Evolutionary conservation across 2,113 vertebrate genomes (phyloP).

Genomic region (Chitala chitala): DNA sequence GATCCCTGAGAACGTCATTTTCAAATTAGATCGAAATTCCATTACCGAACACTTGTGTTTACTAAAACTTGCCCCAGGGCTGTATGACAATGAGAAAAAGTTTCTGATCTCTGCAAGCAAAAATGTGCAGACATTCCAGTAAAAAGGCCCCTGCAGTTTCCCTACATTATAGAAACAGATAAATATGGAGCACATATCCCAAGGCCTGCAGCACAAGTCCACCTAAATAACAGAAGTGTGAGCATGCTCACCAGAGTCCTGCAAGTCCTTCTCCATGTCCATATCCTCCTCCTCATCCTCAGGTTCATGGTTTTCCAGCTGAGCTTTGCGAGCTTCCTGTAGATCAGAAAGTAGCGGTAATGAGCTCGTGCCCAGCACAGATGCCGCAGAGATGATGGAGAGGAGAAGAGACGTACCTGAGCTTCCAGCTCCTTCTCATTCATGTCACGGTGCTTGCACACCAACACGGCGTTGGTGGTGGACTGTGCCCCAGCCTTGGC

Average conservation of each 20-base stretch:
- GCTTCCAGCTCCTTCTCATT: constrained; percentile 90
- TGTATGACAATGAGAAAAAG: too few relatives aligned
- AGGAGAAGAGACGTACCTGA: constrained; percentile 70
- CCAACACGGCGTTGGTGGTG: constrained; percentile 82
- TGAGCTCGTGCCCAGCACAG: not conserved
- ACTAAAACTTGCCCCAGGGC: too few relatives aligned
- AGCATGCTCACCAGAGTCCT: constrained; percentile 71
- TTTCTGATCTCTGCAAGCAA: too few relatives aligned
- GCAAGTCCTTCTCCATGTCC: constrained; percentile 65
- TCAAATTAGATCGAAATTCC: too few relatives aligned
- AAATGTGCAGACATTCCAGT: too few relatives aligned
- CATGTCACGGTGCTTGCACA: constrained; percentile 92
- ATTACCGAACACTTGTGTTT: too few relatives aligned
- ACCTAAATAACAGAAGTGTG: not conserved
- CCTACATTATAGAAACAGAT: too few relatives aligned
- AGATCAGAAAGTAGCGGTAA: constrained; percentile 20
- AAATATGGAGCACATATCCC: not conserved
- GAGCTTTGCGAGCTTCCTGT: constrained; percentile 84
- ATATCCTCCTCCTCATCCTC: constrained; percentile 88
- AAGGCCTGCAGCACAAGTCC: not conserved
- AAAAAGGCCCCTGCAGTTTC: too few relatives aligned
- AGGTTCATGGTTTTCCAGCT: constrained; percentile 90
- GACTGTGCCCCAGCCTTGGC: constrained; percentile 87
- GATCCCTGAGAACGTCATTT: too few relatives aligned
- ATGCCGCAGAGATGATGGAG: not conserved